Evolutionary conservation across 2,113 vertebrate genomes (phyloP).

Genomic region (Crotalus tigris): DNA sequence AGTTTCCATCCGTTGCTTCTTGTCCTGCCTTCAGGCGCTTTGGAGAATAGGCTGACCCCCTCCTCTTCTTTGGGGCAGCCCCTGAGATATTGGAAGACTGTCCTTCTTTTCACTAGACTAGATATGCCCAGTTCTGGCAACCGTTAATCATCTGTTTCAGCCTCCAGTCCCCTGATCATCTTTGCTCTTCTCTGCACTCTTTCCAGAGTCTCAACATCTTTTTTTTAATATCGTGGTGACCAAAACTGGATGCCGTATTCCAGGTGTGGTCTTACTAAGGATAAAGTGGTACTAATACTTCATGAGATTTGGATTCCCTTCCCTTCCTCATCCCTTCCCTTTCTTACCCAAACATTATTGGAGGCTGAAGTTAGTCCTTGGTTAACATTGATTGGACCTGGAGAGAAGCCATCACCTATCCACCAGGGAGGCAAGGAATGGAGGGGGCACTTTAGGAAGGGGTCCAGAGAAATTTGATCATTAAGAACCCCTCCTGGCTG

Average conservation of each 20-base stretch:
- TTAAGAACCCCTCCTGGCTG: slow-evolving; percentile 80
- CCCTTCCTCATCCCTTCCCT: neutral
- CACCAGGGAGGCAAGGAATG: slow-evolving; percentile 72
- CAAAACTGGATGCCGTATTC: no score
- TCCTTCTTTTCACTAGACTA: neutral
- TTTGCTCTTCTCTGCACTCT: no score
- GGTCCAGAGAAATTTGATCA: slow-evolving; percentile 82
- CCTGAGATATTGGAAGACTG: neutral
- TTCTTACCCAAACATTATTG: neutral
- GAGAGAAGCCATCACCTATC: slow-evolving; percentile 67
- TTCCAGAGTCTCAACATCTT: no score
- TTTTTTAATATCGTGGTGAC: no score
- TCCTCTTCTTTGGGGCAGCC: neutral
- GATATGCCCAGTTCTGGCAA: neutral
- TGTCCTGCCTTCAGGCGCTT: neutral
- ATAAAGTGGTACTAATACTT: no score
- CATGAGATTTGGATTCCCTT: no score
- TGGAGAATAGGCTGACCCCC: neutral
- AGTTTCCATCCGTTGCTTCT: neutral
- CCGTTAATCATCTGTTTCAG: neutral
- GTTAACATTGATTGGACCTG: slow-evolving; percentile 52
- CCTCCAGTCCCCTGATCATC: neutral
- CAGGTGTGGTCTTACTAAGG: no score
- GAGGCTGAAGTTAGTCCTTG: neutral
- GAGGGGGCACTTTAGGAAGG: slow-evolving; percentile 70